Percentiles rank a stretch among this genome's conserved stretches.
Evolutionary conservation across 2,113 vertebrate genomes (phyloP).

Genomic region (Carassius gibelio): DNA sequence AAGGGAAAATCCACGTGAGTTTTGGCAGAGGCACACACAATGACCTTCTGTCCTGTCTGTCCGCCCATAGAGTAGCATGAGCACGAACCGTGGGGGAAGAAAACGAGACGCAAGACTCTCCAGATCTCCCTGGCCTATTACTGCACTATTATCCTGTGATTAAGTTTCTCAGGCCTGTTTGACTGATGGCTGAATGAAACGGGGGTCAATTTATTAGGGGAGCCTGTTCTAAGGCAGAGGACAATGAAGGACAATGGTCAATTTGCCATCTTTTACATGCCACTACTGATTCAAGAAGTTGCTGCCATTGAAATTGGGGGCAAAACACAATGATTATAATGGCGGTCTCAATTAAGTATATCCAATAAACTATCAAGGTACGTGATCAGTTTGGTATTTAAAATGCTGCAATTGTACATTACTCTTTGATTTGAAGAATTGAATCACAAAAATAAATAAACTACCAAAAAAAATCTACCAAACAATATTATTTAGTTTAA

Average conservation of each 20-base stretch:
- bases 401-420: not conserved
- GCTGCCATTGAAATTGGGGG: constrained; percentile 6
- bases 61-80: constrained; percentile 66
- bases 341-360: not conserved
- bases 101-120: constrained; percentile 59
- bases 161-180: constrained; percentile 7
- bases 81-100: constrained; percentile 61
- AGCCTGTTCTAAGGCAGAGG: constrained; percentile 34
- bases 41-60: constrained; percentile 79
- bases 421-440: too few relatives aligned
- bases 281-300: constrained; percentile 15
- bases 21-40: constrained; percentile 73
- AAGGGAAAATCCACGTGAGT: constrained; percentile 68
- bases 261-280: constrained; percentile 46
- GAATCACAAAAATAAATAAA: too few relatives aligned
- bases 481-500: not conserved
- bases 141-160: constrained; percentile 47
- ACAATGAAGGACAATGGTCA: constrained; percentile 43
- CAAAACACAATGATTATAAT: not conserved
- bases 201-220: constrained; percentile 39
- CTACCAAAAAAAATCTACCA: not conserved
- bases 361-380: constrained; percentile 19
- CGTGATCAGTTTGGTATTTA: not conserved
- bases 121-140: constrained; percentile 58
- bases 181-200: constrained; percentile 44